phyloP scores from a whole-genome alignment of 2,888 invertebrate genomes.

The Thecophora atra region DNA sequence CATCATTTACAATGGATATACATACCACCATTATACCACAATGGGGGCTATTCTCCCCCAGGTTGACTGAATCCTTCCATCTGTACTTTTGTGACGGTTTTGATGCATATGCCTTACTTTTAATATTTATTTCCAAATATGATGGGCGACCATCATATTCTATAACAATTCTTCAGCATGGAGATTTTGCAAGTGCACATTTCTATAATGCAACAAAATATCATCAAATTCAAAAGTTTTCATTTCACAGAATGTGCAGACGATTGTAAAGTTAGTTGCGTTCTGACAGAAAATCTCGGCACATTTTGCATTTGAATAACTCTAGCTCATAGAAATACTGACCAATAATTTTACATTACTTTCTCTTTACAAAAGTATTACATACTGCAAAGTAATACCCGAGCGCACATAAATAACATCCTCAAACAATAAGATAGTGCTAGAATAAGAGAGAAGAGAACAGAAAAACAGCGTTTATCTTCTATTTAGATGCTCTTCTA shows the following conservation, averaged over 20 bases:
- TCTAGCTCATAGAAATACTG: constrained; percentile 32
- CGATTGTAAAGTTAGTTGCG: constrained; percentile 55
- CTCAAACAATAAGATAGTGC: too few species aligned
- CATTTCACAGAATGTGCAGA: constrained; percentile 56
- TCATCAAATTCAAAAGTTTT: constrained; percentile 57
- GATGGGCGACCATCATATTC: constrained; percentile 7
- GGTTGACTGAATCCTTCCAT: background rate
- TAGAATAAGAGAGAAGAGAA: too few species aligned
- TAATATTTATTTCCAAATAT: constrained; percentile 14
- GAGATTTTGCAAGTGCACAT: constrained; percentile 38
- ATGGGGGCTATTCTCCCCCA: background rate
- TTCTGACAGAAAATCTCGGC: constrained; percentile 59
- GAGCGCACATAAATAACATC: too few species aligned
- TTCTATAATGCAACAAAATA: constrained; percentile 47
- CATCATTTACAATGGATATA: background rate
- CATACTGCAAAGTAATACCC: too few species aligned
- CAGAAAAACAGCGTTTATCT: too few species aligned
- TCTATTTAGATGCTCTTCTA: too few species aligned
- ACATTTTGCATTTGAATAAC: constrained; percentile 55
- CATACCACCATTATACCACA: constrained; percentile 4
- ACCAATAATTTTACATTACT: constrained; percentile 36
- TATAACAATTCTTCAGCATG: background rate
- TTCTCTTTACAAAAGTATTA: too few species aligned
- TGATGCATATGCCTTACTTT: constrained; percentile 20
- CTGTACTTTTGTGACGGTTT: background rate